Base-by-base conservation (phyloP, 2,797 vertebrate species). In the Chromis chromis region DNA sequence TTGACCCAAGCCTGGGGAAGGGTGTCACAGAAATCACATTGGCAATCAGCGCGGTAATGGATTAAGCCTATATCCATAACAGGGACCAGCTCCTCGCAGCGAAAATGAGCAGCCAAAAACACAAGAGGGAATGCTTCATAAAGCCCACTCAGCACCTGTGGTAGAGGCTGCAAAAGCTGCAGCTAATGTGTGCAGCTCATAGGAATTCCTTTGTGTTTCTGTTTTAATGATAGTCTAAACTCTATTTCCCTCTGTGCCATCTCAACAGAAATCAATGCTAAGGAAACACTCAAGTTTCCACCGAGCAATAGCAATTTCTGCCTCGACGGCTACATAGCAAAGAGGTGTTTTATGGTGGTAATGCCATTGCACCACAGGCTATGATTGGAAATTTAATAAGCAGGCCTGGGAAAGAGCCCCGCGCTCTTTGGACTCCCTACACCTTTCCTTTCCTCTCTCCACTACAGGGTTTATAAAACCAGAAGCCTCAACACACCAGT, bases 351-450 rank as follows among this genome's bases (percentile, higher is more conserved):
- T 93, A 93, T 88, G 88, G 88, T 55, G 82, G 78, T 89, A 90
- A 92, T 88, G 90, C 86, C 86, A 70, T 25, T 76, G 84, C 88
- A 87, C 89, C 82, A 63, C 76, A 70, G 88, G 89, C 88, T 84
- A 89, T 92, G 92, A 93, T 93, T 93, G 93, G 90, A 93, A 91
- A 93, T 94, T 89, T 93, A 93, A 93, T 93, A 91, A 93, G 91
- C 81, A 88, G 85, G 68, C 81, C 76, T 73, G 55, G 80, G 81
- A 85, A 89, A 90, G 83, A 89, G 83, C 79, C 80, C 73, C 17
- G 14, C 79, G 80, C 79, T 89, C 88, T 89, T 86, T 77, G 53
- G 78, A 46, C 70, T 67, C 70, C 57, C 74, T 42, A 58, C 78
- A 80, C 68, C 70, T 67, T 82, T 79, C 81, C 74, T 58, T 64